A percentile compares a stretch with the other conserved stretches of the same genome.
Conservation (phyloP, 2,888 invertebrate species). For the Tyria jacobaeae region DNA sequence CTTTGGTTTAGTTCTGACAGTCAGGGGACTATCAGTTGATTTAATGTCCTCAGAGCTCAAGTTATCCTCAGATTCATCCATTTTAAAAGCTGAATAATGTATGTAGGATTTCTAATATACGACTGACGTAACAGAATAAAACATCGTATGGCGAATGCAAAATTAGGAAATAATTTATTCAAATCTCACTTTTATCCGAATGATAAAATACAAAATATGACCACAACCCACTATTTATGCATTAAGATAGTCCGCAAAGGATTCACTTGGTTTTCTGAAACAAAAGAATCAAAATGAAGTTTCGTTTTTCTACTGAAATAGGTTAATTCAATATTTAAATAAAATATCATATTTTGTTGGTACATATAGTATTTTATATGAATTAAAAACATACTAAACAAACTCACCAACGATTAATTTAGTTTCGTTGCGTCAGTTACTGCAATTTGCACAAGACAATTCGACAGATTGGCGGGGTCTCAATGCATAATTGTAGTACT, state of each 20-base stretch:
- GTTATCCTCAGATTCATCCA: conserved; percentile 77
- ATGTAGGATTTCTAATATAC: conserved; percentile 38
- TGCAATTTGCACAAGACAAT: conserved; percentile 64
- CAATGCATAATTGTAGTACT: conserved; percentile 55
- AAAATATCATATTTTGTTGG: conserved; percentile 49
- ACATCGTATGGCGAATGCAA: conserved; percentile 55
- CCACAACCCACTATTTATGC: conserved; percentile 50
- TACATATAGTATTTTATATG: conserved; percentile 51
- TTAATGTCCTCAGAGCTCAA: conserved; percentile 66
- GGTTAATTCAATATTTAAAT: conserved; percentile 73
- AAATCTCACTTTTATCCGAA: conserved; percentile 41
- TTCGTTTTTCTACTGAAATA: conserved; percentile 68
- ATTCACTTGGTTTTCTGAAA: conserved; percentile 68
- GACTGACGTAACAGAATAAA: conserved; percentile 60
- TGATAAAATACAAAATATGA: conserved; percentile 55
- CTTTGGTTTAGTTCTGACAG: conserved; percentile 69
- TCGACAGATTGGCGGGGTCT: conserved; percentile 61
- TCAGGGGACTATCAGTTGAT: conserved; percentile 50
- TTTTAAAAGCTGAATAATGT: conserved; percentile 47
- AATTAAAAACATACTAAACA: conserved; percentile 59
- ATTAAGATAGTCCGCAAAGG: conserved; percentile 51
- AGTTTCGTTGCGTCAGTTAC: conserved; percentile 55
- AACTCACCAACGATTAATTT: conserved; percentile 59
- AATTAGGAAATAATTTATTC: conserved; percentile 45
- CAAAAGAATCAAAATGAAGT: conserved; percentile 85